A percentile compares a stretch with the other conserved stretches of the same genome.
Evolutionary conservation across 2,797 vertebrate species (phyloP).

Genomic region (Danio kyathit): DNA sequence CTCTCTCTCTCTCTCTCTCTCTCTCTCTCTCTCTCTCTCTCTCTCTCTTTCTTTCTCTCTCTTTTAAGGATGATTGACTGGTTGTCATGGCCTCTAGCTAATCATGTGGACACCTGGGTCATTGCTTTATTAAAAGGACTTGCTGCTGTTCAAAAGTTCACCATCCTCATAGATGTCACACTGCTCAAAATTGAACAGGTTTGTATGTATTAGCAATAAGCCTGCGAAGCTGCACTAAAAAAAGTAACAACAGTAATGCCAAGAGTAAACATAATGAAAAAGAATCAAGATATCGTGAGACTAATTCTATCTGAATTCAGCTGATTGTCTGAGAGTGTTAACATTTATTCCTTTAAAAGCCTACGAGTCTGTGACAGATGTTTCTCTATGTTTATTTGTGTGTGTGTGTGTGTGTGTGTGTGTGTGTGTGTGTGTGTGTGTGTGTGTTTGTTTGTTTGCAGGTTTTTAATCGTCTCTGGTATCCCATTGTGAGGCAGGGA

Average conservation of each 20-base stretch:
- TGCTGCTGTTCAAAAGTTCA: conserved; percentile 98
- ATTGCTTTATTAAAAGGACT: conserved; percentile 95
- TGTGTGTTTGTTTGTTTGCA: conserved; percentile 66
- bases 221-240: neutral
- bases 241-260: neutral
- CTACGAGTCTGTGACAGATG: neutral
- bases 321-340: neutral
- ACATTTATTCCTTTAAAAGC: neutral
- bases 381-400: neutral
- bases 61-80: conserved; percentile 96
- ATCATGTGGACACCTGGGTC: conserved; percentile 98
- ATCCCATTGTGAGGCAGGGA: conserved; percentile 95
- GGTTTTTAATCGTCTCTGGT: conserved; percentile 98
- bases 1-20: too few relatives aligned
- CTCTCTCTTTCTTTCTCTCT: neutral
- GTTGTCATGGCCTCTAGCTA: conserved; percentile 97
- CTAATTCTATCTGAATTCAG: neutral
- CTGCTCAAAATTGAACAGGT: conserved; percentile 98
- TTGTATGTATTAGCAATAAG: conserved; percentile 64
- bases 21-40: too few relatives aligned
- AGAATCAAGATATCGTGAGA: too few relatives aligned
- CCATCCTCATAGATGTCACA: conserved; percentile 98
- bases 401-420: too few relatives aligned
- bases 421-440: conserved; percentile 65
- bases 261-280: neutral